Conservation (phyloP, 2,888 invertebrate genomes). For the Lucinisca nassula region DNA sequence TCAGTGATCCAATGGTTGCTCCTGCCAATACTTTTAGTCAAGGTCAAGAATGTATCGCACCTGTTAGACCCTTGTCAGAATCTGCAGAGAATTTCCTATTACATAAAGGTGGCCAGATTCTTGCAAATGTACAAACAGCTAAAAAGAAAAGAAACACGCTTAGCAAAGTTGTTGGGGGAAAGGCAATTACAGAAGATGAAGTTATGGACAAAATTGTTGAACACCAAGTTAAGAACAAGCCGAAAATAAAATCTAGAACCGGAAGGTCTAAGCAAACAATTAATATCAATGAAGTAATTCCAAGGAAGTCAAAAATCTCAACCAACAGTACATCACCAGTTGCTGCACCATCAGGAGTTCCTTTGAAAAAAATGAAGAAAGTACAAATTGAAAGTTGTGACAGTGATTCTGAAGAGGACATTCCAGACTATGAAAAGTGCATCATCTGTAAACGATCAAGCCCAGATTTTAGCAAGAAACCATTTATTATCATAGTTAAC, state of each 20-base stretch:
- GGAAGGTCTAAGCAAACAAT: too few relatives aligned
- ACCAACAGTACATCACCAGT: too few relatives aligned
- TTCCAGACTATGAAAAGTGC: not conserved
- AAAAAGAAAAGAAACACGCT: not conserved
- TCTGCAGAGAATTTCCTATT: not conserved
- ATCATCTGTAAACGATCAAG: not conserved
- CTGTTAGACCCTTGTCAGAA: too few relatives aligned
- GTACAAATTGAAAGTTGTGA: not conserved
- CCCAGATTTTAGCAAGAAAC: not conserved
- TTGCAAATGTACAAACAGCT: not conserved
- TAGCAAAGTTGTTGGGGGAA: conserved; percentile 17
- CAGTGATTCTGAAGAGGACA: not conserved
- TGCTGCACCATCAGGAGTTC: not conserved
- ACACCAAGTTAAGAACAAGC: not conserved
- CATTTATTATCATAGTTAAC: conserved; percentile 6
- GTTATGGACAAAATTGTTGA: not conserved
- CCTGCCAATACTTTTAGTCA: not conserved
- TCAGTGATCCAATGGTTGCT: not conserved
- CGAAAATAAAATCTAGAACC: too few relatives aligned
- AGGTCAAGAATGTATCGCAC: too few relatives aligned
- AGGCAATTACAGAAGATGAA: conserved; percentile 10
- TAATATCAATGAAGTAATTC: too few relatives aligned
- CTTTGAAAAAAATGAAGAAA: not conserved
- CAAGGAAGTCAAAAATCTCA: too few relatives aligned
- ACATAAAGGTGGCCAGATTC: not conserved